Base-by-base conservation (phyloP, 2,888 invertebrate species). In the Sylvicola cinctus region DNA sequence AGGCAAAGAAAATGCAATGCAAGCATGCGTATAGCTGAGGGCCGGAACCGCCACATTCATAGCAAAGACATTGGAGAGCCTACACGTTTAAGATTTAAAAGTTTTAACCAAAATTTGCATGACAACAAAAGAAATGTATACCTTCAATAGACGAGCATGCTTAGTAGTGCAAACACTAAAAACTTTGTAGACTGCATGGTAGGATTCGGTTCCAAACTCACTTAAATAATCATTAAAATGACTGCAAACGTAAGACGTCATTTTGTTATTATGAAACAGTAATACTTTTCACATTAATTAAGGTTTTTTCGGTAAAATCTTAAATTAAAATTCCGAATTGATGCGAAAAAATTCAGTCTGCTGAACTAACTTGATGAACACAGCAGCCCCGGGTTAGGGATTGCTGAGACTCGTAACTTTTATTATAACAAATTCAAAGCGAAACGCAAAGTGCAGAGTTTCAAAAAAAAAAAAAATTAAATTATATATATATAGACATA, bases 1-100 rank as follows among this genome's bases (percentile, higher is more conserved):
- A 95, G 34, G 84, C 93, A 57, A 95, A 90, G 60, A 73, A 90
- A 45, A 91, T 83, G 61, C 95, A 95, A 47, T 85, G 81, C 38
- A 85, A 64, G 49, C 85, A 87, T 16, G 81, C 76, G 50, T 80
- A 81, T 46, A 85, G 63, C 38, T 83, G 71, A n/a, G 78, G 73
- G 15, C 79, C 77, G 38, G 74, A 68, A 41, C 70, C 70, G 44
- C 76, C 73, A 55, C 90, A 90, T 20, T 73, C 69, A 45, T 84
- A 78, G 58, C 90, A 90, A 42, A 74, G 64, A 54, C 80, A 77
- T 57, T 76, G 70, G 47, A 74, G 66, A 26, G 80, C 76, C 83
- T 83, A 58, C 10, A 61, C 60, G 51, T 51, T 32, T 20, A 38
- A 38, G 25, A 31, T 26, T 23, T n/a, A 36, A 34, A 25, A 23